These are phyloP conservation scores for Chromoteleia sp. DNA, from an alignment of 2,888 invertebrate genomes.

Conservation along the genomic window DNA sequence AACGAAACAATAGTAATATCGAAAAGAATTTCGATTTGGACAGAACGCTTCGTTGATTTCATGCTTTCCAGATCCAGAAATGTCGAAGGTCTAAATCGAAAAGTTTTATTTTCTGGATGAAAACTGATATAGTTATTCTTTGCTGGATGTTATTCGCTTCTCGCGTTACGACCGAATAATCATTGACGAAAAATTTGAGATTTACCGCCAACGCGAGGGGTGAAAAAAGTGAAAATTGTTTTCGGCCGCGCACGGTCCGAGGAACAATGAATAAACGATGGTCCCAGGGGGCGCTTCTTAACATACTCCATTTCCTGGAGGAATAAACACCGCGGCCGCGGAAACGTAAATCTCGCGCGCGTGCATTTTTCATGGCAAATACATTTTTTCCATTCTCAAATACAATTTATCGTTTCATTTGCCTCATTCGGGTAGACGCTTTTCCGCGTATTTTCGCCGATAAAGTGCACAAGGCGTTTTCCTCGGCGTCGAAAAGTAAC, in stretches of 20 bases:
- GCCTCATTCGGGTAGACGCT: background rate
- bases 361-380: slow-evolving; percentile 1
- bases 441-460: background rate
- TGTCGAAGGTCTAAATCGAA: too few species aligned
- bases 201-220: background rate
- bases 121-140: too few species aligned
- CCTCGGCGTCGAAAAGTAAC: slow-evolving; percentile 4
- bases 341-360: background rate
- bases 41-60: too few species aligned
- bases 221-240: background rate
- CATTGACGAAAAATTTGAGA: background rate
- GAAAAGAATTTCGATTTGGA: too few species aligned
- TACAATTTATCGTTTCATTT: slow-evolving; percentile 22
- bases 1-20: too few species aligned
- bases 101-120: too few species aligned
- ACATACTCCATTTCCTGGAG: background rate
- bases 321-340: slow-evolving; percentile 5
- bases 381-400: slow-evolving; percentile 11
- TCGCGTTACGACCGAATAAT: too few species aligned
- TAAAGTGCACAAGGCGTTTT: background rate
- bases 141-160: too few species aligned
- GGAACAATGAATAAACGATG: slow-evolving; percentile 5
- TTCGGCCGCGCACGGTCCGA: background rate
- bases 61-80: too few species aligned
- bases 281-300: slow-evolving; percentile 5